Evolutionary conservation across 2,797 vertebrate genomes (phyloP).

Genomic region (Sus cebifrons): DNA sequence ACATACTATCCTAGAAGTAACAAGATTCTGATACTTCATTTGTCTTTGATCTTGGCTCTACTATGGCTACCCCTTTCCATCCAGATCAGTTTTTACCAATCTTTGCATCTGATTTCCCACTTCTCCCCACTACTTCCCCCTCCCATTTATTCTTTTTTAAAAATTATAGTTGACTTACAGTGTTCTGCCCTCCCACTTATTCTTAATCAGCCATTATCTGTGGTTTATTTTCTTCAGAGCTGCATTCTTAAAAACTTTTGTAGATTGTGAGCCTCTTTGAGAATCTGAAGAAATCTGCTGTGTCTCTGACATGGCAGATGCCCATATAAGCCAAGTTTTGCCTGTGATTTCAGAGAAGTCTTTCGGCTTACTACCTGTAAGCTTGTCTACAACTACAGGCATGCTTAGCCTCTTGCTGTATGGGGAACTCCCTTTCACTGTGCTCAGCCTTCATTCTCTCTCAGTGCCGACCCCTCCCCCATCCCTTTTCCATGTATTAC

Average conservation of each 20-base stretch:
- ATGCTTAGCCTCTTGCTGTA: not conserved
- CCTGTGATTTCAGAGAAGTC: slow-evolving; percentile 24
- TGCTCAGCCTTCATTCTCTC: slow-evolving; percentile 18
- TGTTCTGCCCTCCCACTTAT: not conserved
- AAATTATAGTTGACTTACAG: no score
- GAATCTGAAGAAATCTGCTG: slow-evolving; percentile 4
- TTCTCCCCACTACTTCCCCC: not conserved
- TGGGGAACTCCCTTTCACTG: not conserved
- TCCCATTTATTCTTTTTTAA: not conserved
- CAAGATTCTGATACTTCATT: not conserved
- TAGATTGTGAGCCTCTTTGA: not conserved
- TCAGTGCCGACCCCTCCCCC: not conserved
- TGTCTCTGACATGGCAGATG: not conserved
- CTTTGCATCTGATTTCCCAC: not conserved
- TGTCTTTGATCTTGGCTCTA: slow-evolving; percentile 19
- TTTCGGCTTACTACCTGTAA: not conserved
- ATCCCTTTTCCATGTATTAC: not conserved
- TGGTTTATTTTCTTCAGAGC: slow-evolving; percentile 42
- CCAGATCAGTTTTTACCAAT: slow-evolving; percentile 19
- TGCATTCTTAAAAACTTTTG: not conserved
- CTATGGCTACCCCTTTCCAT: not conserved
- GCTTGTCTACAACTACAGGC: not conserved
- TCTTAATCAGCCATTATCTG: not conserved
- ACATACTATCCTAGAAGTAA: not conserved
- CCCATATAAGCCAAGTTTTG: not conserved